These are phyloP conservation scores for Kuschelorhynchus macadamiae DNA, from an alignment of 2,888 invertebrate species.

Conservation along the genomic window DNA sequence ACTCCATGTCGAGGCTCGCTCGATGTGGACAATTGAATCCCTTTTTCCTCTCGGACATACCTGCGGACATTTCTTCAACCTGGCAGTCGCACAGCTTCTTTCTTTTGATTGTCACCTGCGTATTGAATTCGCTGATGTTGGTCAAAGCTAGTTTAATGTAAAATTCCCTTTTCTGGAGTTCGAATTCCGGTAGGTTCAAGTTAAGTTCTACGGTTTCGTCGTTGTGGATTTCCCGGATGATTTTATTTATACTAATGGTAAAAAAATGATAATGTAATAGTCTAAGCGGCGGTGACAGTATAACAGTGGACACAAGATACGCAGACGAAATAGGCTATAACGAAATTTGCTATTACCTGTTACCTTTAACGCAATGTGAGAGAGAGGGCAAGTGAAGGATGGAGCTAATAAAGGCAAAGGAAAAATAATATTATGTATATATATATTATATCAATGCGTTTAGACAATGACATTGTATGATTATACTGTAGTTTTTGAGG, in stretches of 20 bases:
- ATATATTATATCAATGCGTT: too few species aligned
- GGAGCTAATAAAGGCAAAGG: too few species aligned
- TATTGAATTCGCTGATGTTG: slow-evolving; percentile 60
- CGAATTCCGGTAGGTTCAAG: slow-evolving; percentile 61
- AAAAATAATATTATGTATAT: too few species aligned
- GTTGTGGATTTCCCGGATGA: slow-evolving; percentile 22
- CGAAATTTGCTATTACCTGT: too few species aligned
- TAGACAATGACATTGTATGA: too few species aligned
- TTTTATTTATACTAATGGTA: not conserved
- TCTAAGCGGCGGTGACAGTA: too few species aligned
- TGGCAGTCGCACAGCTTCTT: slow-evolving; percentile 64
- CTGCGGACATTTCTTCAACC: slow-evolving; percentile 55
- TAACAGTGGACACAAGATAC: too few species aligned
- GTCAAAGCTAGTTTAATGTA: slow-evolving; percentile 60
- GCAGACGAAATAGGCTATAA: too few species aligned
- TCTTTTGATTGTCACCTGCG: slow-evolving; percentile 60
- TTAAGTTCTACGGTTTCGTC: slow-evolving; percentile 49
- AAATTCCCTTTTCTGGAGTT: slow-evolving; percentile 57
- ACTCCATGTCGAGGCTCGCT: slow-evolving; percentile 59
- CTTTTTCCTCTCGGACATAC: slow-evolving; percentile 57
- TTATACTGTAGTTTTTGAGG: too few species aligned
- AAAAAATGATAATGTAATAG: slow-evolving; percentile 4
- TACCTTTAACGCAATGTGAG: too few species aligned
- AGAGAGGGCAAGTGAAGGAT: too few species aligned
- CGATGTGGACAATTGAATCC: slow-evolving; percentile 65